phyloP scores from a whole-genome alignment of 2,113 vertebrate species.

The Pampusana beccarii region DNA sequence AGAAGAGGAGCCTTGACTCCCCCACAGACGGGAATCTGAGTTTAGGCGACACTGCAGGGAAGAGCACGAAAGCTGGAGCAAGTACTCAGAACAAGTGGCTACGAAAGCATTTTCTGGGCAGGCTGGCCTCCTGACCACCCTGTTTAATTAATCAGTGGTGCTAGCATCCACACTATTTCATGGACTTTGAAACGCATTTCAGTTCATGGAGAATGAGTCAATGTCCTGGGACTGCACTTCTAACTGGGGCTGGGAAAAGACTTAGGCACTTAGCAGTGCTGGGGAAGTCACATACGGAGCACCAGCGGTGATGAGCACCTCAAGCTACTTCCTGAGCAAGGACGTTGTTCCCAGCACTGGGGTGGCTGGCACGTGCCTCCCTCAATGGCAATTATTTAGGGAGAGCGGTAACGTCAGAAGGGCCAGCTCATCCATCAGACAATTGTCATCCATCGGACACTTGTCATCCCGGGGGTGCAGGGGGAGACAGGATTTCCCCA shows the following conservation, averaged over 20 bases:
- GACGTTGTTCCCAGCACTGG: no score
- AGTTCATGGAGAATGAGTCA: not conserved
- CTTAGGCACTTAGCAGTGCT: not conserved
- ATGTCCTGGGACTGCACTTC: not conserved
- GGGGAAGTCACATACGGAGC: not conserved
- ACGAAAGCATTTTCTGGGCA: not conserved
- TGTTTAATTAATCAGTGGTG: not conserved
- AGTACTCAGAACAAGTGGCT: not conserved
- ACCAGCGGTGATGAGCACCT: not conserved
- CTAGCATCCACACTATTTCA: not conserved
- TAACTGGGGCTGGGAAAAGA: not conserved
- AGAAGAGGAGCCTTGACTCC: not conserved
- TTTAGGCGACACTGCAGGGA: not conserved
- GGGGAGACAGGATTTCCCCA: not conserved
- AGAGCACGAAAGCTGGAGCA: not conserved
- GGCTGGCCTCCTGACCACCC: not conserved
- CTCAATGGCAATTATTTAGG: not conserved
- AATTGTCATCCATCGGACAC: not conserved
- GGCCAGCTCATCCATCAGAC: slow-evolving; percentile 1
- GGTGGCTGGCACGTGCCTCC: not conserved
- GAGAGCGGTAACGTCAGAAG: not conserved
- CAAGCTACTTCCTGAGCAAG: not conserved
- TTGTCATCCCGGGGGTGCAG: not conserved
- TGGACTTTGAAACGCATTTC: no score
- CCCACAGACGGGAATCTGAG: not conserved